Percentiles rank a stretch among this genome's conserved stretches.
These are phyloP conservation scores for Propsilocerus akamusi DNA, from an alignment of 1,140 invertebrate genomes.

Conservation along the genomic window DNA sequence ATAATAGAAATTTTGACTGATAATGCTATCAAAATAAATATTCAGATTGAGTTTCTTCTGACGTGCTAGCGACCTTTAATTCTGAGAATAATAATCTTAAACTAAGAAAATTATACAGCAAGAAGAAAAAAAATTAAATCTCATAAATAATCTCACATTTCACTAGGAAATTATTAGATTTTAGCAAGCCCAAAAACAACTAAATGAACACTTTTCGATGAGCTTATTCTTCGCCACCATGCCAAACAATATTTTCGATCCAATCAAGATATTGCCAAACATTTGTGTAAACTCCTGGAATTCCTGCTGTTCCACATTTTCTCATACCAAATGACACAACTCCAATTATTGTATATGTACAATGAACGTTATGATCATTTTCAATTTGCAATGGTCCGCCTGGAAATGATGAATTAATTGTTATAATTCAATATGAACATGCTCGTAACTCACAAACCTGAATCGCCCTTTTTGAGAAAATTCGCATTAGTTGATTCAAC, in stretches of 20 bases:
- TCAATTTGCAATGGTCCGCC: slow-evolving; percentile 19
- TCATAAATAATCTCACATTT: not conserved
- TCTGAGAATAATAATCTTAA: not conserved
- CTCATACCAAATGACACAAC: slow-evolving; percentile 14
- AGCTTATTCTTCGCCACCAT: not conserved
- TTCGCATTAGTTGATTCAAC: not conserved
- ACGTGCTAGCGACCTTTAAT: no score
- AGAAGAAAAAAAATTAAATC: not conserved
- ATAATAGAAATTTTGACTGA: no score
- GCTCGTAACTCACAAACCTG: not conserved
- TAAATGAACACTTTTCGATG: no score
- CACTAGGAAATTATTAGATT: not conserved
- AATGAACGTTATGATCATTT: slow-evolving; percentile 11
- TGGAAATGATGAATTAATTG: no score
- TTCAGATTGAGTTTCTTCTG: no score
- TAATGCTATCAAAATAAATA: no score
- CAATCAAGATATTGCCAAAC: slow-evolving; percentile 15
- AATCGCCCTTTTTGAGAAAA: not conserved
- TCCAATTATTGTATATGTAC: slow-evolving; percentile 15
- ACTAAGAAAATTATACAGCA: not conserved
- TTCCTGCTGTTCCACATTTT: slow-evolving; percentile 11
- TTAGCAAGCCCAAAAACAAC: not conserved
- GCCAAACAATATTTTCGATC: slow-evolving; percentile 22
- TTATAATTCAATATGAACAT: no score
- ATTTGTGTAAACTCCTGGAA: slow-evolving; percentile 18